Base-by-base conservation (phyloP, 2,113 vertebrate genomes). In the Hassar affinis region DNA sequence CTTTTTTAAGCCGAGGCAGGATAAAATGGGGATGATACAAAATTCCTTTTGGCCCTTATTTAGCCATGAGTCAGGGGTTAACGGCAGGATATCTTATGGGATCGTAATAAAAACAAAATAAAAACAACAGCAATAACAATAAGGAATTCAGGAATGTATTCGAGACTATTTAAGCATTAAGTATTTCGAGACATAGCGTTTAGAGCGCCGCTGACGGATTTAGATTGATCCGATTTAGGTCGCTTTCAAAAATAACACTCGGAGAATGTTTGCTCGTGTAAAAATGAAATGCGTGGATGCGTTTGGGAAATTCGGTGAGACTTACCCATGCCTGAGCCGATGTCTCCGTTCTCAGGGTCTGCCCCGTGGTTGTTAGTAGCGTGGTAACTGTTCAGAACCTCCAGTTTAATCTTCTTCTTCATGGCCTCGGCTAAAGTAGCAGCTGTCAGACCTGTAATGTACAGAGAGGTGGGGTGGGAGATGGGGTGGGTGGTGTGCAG, bases 341-440 rank as follows among this genome's bases (percentile, higher is more conserved):
- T 93, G 91, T 98, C 97, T 54, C 97, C 96, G 49, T 98, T 98
- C 91, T 99, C 97, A 64, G 95, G 96, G 81, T 98, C 97, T 87
- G 93, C 93, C 86, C 95, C 92, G 84, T 97, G 97, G 88, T 97
- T 97, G 84, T 95, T 97, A 94, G 93, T 96, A 91, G 95, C 95
- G 84, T 97, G 96, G 93, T 97, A 98, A 94, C 95, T 93, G 86
- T 94, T 96, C 95, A 98, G 96, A 49, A 96, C 97, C 95, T 99
- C 98, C 91, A 99, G 91, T 93, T 99, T 99, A 93, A 99, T 98
- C 95, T 98, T 99, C 94, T 99, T 99, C 94, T 96, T 97, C 96
- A 97, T 96, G 90, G 95, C 96, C 93, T 97, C 95, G 7, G 95
- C 95, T 85, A 98, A 96, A 78, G 96, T 96, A 1, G 97, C 97